A percentile compares a stretch with the other conserved stretches of the same genome.
These are phyloP conservation scores for Amphimedon queenslandica DNA, from an alignment of 37 sponge, comb jelly and placozoan genomes.

Conservation along the genomic window DNA sequence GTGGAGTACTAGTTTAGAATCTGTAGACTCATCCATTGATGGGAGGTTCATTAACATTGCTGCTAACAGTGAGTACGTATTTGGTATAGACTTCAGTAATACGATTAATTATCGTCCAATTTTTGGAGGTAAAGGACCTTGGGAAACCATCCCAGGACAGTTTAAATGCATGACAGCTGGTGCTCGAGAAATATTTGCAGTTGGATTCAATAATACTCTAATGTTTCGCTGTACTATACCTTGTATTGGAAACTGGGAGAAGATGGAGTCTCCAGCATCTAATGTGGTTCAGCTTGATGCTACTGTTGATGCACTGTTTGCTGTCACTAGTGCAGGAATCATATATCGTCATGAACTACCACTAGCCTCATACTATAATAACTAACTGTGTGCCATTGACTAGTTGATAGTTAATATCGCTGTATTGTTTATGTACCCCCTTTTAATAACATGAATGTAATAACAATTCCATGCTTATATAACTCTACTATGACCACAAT, in stretches of 20 bases:
- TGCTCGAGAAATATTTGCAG: not conserved
- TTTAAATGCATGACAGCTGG: not conserved
- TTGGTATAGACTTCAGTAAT: not conserved
- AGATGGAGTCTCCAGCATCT: not conserved
- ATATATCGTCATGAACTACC: slow-evolving; percentile 1
- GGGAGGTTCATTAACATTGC: not conserved
- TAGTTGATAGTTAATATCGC: too few species aligned
- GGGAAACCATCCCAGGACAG: not conserved
- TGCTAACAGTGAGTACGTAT: not conserved
- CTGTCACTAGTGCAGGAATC: not conserved
- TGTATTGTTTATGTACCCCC: too few species aligned
- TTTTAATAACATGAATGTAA: too few species aligned
- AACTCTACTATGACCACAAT: too few species aligned
- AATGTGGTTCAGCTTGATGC: not conserved
- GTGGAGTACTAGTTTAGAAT: not conserved
- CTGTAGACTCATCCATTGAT: not conserved
- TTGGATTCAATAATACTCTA: not conserved
- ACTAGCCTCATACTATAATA: too few species aligned
- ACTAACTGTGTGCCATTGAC: too few species aligned
- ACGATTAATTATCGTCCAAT: not conserved
- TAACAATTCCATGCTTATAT: too few species aligned
- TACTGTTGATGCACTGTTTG: not conserved
- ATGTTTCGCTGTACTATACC: not conserved
- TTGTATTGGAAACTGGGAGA: not conserved
- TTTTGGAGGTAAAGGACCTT: not conserved